Conservation (phyloP, 2,797 vertebrate genomes). For the Cyprinella venusta region DNA sequence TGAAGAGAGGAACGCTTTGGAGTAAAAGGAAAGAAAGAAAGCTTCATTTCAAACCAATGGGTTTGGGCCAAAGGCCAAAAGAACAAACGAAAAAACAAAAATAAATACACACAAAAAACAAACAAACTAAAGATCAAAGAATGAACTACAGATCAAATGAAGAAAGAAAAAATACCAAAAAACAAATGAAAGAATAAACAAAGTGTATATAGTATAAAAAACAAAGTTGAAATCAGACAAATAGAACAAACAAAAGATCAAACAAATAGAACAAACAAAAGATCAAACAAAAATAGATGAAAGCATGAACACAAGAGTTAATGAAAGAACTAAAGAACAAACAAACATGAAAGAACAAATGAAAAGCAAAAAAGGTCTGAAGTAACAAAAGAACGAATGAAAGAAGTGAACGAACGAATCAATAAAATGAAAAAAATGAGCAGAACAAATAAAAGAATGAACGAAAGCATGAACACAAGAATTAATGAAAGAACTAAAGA, state of each 20-base stretch:
- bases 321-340: neutral
- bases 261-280: neutral
- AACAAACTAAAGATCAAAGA: conserved; percentile 33
- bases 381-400: neutral
- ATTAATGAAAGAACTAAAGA: too few relatives aligned
- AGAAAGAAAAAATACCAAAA: conserved; percentile 24
- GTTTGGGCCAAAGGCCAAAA: neutral
- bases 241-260: neutral
- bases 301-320: neutral
- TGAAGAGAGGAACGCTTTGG: conserved; percentile 55
- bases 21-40: conserved; percentile 67
- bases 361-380: conserved; percentile 65
- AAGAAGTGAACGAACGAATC: neutral
- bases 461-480: neutral
- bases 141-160: neutral
- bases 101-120: conserved; percentile 37
- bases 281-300: neutral
- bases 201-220: neutral
- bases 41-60: too few relatives aligned
- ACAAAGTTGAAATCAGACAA: too few relatives aligned
- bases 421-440: neutral
- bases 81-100: conserved; percentile 29
- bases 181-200: conserved; percentile 43
- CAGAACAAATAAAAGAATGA: conserved; percentile 5
- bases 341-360: conserved; percentile 41